These are phyloP conservation scores for Lampris megalopsis DNA, from an alignment of 2,113 vertebrate genomes.

Conservation along the genomic window DNA sequence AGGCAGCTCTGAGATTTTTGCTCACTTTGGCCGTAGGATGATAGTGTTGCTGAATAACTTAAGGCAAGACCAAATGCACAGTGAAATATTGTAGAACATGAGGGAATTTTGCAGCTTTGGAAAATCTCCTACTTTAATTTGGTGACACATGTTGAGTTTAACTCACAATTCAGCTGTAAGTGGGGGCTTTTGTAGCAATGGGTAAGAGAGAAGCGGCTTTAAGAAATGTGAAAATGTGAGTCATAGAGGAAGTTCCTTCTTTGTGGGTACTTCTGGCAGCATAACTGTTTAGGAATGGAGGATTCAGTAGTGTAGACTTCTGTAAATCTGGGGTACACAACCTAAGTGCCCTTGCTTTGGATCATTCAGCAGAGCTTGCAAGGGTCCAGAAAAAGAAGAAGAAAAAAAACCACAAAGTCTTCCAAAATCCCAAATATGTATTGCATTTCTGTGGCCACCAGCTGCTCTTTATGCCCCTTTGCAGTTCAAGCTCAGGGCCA, in stretches of 20 bases:
- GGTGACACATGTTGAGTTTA: slow-evolving; percentile 40
- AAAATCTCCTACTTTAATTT: slow-evolving; percentile 53
- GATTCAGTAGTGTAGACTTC: slow-evolving; percentile 2
- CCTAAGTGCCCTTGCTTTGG: no score
- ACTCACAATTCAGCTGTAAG: slow-evolving; percentile 29
- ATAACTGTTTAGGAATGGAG: slow-evolving; percentile 1
- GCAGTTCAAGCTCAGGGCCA: slow-evolving; percentile 22
- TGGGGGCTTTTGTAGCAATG: slow-evolving; percentile 18
- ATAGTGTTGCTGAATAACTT: slow-evolving; percentile 58
- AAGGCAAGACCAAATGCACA: slow-evolving; percentile 40
- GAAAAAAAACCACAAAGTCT: no score
- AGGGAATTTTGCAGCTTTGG: slow-evolving; percentile 50
- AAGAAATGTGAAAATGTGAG: slow-evolving; percentile 37
- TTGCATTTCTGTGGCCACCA: slow-evolving; percentile 21
- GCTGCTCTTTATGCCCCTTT: slow-evolving; percentile 7
- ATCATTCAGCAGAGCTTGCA: no score
- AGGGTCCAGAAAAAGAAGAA: no score
- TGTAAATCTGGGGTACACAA: background rate
- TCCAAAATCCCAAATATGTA: no score
- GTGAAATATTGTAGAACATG: slow-evolving; percentile 27
- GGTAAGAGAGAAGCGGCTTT: background rate
- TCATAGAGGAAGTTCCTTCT: slow-evolving; percentile 23
- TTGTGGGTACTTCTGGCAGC: slow-evolving; percentile 1
- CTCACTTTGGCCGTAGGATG: slow-evolving; percentile 48
- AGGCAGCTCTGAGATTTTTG: slow-evolving; percentile 63